Evolutionary conservation across 2,797 vertebrate genomes (phyloP).

Genomic region (Acipenser oxyrinchus): DNA sequence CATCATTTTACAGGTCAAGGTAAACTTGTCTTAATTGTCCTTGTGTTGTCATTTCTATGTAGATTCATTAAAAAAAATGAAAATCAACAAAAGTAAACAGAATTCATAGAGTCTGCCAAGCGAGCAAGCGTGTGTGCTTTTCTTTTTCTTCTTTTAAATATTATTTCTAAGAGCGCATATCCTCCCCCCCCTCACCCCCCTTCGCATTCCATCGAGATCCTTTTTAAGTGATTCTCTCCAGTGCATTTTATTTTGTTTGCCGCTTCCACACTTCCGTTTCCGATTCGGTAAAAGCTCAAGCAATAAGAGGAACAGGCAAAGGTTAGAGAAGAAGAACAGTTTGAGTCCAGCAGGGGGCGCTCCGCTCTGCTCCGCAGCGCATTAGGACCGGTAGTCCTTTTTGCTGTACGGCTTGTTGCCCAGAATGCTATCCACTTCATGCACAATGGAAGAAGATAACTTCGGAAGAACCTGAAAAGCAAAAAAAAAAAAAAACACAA

Average conservation of each 20-base stretch:
- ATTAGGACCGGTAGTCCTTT: conserved; percentile 96
- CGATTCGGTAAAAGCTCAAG: conserved; percentile 84
- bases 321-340: conserved; percentile 30
- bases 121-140: conserved; percentile 59
- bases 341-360: conserved; percentile 38
- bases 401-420: conserved; percentile 99
- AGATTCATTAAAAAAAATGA: conserved; percentile 17
- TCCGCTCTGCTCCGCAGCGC: conserved; percentile 23
- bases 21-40: neutral
- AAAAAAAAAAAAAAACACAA: conserved; percentile 16
- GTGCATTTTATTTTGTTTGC: conserved; percentile 41
- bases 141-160: conserved; percentile 30
- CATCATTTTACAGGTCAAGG: neutral
- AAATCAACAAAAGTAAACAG: neutral
- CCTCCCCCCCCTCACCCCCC: conserved; percentile 16
- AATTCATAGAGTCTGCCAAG: conserved; percentile 52
- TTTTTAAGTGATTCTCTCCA: conserved; percentile 45
- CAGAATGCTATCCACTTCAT: conserved; percentile 96
- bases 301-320: conserved; percentile 73
- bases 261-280: conserved; percentile 66
- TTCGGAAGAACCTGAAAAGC: conserved; percentile 85
- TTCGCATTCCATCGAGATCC: conserved; percentile 26
- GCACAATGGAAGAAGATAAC: conserved; percentile 88
- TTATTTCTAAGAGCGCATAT: conserved; percentile 41
- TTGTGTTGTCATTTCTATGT: too few relatives aligned